Evolutionary conservation across 2,888 invertebrate species (phyloP), one percentile per base, ranked within the genome.

Genomic region (Poecilobothrus nobilitatus): DNA sequence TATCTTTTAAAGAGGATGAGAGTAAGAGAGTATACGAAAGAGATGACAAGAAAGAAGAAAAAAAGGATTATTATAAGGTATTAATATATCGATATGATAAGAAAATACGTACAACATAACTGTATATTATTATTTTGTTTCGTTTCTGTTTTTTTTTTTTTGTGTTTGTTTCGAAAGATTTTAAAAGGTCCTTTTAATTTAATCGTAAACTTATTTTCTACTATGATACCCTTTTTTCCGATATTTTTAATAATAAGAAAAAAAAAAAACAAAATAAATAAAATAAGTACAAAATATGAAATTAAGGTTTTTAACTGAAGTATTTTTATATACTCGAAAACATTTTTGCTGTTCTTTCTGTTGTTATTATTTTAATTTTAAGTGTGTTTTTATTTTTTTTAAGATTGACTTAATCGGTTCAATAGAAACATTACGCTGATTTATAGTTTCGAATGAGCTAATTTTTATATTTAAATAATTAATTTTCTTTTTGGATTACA

Each of bases 61-160:
- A 53, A 53, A 53, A 53, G 53, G 53, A 53, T 53, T 53, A 53
- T 53, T 53, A 53, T 53, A 53, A 5, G 53, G 53, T 53, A 53
- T 53, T 18, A 53, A 53, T 53, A 53, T 53, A 53, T 18, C 12
- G 9, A 41, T 41, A 41, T 41, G 27, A 41, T 41, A 41, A 9
- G 9, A 41, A 41, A 53, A 18, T 53, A 53, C 6, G 12, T 37
- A 37, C 4, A 7, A 37, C 8, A 37, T 44, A 53, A 53, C 15
- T 12, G 53, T 18, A 18, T 53, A 53, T 53, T 15, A 53, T 53
- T 53, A 53, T 53, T 12, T 18, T n/a, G n/a, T 44, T 53, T 37
- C 12, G 7, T 37, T 44, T 53, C 18, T 53, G 18, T 53, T 53
- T 53, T 53, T n/a, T 44, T 3, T 3, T 44, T 44, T 44, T 44